phyloP scores from a whole-genome alignment of 2,888 invertebrate genomes.

The Ormyrus pomaceus region DNA sequence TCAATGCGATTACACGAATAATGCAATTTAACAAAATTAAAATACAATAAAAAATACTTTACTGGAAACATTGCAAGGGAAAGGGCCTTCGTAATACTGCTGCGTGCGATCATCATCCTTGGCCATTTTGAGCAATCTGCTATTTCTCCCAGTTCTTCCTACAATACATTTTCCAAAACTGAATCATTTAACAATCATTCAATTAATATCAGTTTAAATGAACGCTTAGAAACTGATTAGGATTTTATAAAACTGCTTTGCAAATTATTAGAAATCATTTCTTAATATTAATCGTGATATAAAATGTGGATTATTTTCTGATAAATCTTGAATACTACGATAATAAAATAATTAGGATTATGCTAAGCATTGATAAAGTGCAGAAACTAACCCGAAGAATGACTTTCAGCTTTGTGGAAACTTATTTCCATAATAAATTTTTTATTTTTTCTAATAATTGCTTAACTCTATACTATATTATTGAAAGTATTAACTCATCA shows the following conservation, averaged over 20 bases:
- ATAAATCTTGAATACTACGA: background rate
- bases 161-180: background rate
- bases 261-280: background rate
- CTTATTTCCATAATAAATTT: background rate
- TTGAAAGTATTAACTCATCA: background rate
- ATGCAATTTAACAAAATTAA: background rate
- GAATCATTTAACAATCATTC: background rate
- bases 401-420: background rate
- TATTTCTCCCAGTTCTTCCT: conserved; percentile 60
- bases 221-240: background rate
- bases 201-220: background rate
- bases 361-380: background rate
- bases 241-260: background rate
- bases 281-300: background rate
- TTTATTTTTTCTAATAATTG: background rate
- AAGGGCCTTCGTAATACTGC: conserved; percentile 56
- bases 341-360: background rate
- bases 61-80: conserved; percentile 70
- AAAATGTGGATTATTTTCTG: background rate
- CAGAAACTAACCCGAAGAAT: too few relatives aligned
- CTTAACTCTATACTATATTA: background rate
- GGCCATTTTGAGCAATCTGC: conserved; percentile 53
- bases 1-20: background rate
- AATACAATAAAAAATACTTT: conserved; percentile 41
- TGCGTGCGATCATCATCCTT: conserved; percentile 59